Base-by-base conservation (phyloP, 2,113 vertebrate genomes). In the Athene noctua region DNA sequence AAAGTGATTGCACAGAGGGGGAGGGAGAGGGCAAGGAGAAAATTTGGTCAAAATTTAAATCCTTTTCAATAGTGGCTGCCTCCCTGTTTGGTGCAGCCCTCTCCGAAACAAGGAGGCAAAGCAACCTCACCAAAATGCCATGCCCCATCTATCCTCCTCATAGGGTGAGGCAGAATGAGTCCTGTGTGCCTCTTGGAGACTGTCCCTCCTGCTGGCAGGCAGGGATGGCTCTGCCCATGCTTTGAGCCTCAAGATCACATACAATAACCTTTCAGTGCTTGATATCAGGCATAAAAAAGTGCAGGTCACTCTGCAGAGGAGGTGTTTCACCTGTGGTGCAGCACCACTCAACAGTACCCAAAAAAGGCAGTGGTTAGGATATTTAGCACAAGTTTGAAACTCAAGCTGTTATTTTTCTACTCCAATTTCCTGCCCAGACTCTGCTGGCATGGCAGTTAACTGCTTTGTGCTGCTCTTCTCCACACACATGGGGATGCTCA, bases 201-300 rank as follows among this genome's bases (percentile, higher is more conserved):
- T 1, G 36, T 11, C 71, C 62, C 21, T 16, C 71, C 86, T 15
- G 63, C 66, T 11, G 91, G 49, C 49, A 55, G 32, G 6, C 42
- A 6, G 42, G 79, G 11, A 6, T 16, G n/a, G 52, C 77, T 86
- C 77, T 65, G 67, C 26, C 57, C n/a, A 4, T 4, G 34, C 86
- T 61, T 46, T 4, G 46, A 80, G 67, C 81, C 30, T 40, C 72
- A 27, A 2, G 58, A 34, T 6, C 83, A 25, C 73, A 7, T 1
- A 1, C n/a, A 25, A 26, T 0, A 29, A 27, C 70, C 57, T 57
- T 27, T 19, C 79, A 2, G 54, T 1, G 46, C 70, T 20, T 1
- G 17, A 0, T 1, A 7, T 3, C 42, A 12, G 62, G 63, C 44
- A 46, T 27, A 25, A 10, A 20, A 5, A 42, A 54, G 67, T 0